Evolutionary conservation across 2,888 invertebrate genomes (phyloP).

Genomic region (Clanis bilineata): DNA sequence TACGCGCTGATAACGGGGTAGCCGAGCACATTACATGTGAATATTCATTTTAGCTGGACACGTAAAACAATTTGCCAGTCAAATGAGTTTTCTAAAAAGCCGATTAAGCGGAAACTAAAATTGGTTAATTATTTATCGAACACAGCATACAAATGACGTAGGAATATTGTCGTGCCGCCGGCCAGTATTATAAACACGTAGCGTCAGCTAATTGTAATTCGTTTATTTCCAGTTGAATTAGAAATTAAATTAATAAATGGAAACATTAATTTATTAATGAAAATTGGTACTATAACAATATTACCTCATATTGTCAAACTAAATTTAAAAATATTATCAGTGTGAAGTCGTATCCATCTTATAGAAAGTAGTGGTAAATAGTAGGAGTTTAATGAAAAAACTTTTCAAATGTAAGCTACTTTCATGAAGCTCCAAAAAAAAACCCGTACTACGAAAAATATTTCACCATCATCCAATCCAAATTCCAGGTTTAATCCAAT

Average conservation of each 20-base stretch:
- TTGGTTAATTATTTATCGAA: constrained; percentile 74
- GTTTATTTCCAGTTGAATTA: neutral
- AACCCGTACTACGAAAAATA: neutral
- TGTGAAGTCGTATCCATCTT: no score
- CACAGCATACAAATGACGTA: constrained; percentile 43
- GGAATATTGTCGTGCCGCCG: constrained; percentile 31
- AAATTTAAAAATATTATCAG: no score
- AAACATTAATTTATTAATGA: neutral
- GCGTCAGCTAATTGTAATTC: neutral
- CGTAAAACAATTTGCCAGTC: constrained; percentile 74
- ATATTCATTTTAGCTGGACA: constrained; percentile 55
- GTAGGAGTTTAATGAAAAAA: no score
- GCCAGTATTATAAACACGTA: neutral
- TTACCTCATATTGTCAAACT: no score
- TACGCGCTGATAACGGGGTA: constrained; percentile 30
- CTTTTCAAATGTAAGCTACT: no score
- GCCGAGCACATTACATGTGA: constrained; percentile 43
- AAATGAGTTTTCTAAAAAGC: constrained; percentile 81
- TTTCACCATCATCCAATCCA: no score
- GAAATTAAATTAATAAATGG: neutral
- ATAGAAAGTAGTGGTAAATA: no score
- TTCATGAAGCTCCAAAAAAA: no score
- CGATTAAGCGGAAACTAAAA: constrained; percentile 79
- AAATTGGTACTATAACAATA: no score
- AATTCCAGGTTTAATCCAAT: constrained; percentile 20